Evolutionary conservation across 2,797 vertebrate genomes (phyloP).

Genomic region (Alcedo atthis): DNA sequence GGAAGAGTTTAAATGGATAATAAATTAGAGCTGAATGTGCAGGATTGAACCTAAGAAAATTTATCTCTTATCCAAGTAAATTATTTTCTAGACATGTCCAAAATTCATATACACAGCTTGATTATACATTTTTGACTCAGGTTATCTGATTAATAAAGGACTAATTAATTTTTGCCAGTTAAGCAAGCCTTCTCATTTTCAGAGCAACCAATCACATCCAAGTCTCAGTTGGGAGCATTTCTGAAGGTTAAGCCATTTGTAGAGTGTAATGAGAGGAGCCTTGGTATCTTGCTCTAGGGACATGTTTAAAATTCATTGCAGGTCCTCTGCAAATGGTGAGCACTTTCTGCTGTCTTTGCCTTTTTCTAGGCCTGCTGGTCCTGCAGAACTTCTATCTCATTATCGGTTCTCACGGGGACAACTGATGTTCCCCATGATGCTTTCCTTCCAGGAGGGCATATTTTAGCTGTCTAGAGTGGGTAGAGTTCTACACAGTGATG

Average conservation of each 20-base stretch:
- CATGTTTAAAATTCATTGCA: slow-evolving; percentile 17
- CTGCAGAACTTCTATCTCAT: slow-evolving; percentile 25
- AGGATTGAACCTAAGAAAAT: neutral
- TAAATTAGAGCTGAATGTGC: neutral
- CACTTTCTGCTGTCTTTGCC: neutral
- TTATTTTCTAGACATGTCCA: neutral
- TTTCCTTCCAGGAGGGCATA: neutral
- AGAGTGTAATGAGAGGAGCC: neutral
- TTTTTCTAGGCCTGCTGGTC: neutral
- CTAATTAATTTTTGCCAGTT: neutral
- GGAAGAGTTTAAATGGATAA: neutral
- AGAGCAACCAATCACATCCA: neutral
- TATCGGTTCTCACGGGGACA: neutral
- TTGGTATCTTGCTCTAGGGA: neutral
- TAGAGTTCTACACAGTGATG: neutral
- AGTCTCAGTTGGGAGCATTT: slow-evolving; percentile 22
- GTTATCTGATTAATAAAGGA: neutral
- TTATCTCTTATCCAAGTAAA: neutral
- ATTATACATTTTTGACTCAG: neutral
- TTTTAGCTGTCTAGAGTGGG: neutral
- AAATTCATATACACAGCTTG: neutral
- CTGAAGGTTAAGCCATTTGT: slow-evolving; percentile 14
- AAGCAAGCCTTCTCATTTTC: slow-evolving; percentile 9
- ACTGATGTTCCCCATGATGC: neutral
- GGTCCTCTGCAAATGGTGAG: neutral